Evolutionary conservation across 2,888 invertebrate species (phyloP).

Genomic region (Philhelius pedissequus): DNA sequence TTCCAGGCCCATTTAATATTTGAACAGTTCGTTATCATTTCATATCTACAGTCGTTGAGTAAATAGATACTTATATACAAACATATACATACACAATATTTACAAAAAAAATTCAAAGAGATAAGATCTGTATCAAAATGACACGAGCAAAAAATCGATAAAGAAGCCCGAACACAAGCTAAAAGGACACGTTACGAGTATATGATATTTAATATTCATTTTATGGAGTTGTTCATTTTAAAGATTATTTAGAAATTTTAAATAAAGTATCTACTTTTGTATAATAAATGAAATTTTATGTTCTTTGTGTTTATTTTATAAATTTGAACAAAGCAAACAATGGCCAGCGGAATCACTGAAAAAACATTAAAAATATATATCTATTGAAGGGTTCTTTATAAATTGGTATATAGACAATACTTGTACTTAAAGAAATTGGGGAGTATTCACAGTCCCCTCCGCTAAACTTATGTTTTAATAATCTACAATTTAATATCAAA

Average conservation of each 20-base stretch:
- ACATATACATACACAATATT: neutral
- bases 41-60: neutral
- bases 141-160: neutral
- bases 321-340: neutral
- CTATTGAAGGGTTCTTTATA: neutral
- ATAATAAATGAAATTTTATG: neutral
- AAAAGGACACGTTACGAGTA: neutral
- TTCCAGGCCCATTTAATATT: neutral
- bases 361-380: neutral
- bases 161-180: neutral
- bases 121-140: neutral
- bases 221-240: neutral
- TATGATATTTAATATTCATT: neutral
- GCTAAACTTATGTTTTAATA: too few relatives aligned
- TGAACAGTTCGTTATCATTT: neutral
- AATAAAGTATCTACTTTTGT: neutral
- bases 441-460: too few relatives aligned
- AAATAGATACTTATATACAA: neutral
- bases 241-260: neutral
- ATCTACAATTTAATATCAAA: too few relatives aligned
- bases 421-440: neutral
- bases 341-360: neutral
- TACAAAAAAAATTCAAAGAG: neutral
- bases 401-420: neutral
- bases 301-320: neutral